Evolutionary conservation across 64 coral and sea anemone genomes (phyloP).

Genomic region (Platygyra sinensis): DNA sequence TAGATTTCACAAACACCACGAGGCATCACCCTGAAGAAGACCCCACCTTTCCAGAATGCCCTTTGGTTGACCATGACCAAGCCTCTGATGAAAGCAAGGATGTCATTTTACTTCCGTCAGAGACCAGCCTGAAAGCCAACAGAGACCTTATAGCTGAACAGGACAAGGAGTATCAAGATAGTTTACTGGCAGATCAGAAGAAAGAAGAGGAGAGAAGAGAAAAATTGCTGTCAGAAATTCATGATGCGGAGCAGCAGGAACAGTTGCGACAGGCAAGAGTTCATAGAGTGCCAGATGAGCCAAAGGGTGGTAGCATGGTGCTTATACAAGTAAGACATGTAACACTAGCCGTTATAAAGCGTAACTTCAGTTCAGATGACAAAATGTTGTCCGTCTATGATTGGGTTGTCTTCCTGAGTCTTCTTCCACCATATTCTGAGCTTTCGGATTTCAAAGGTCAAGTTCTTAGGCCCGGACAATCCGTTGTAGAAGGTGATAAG

Average conservation of each 20-base stretch:
- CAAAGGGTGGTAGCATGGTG: conserved; percentile 51
- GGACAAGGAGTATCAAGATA: conserved; percentile 57
- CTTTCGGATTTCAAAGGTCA: conserved; percentile 64
- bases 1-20: too few relatives aligned
- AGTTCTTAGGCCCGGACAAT: conserved; percentile 59
- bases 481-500: conserved; percentile 58
- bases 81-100: too few relatives aligned
- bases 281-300: conserved; percentile 57
- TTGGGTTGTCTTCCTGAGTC: conserved; percentile 79
- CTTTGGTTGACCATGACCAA: too few relatives aligned
- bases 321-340: conserved; percentile 69
- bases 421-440: conserved; percentile 60
- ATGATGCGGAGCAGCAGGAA: conserved; percentile 57
- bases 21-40: too few relatives aligned
- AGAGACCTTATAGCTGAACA: conserved; percentile 52
- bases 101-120: conserved; percentile 13
- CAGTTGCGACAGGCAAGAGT: conserved; percentile 57
- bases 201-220: conserved; percentile 67
- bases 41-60: too few relatives aligned
- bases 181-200: conserved; percentile 68
- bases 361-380: conserved; percentile 66
- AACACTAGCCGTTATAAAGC: conserved; percentile 56
- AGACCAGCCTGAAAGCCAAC: conserved; percentile 59
- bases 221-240: conserved; percentile 60
- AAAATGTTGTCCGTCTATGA: conserved; percentile 74